Conservation (phyloP, 2,113 vertebrate genomes). For the Lepidiolamprologus cunningtoni region DNA sequence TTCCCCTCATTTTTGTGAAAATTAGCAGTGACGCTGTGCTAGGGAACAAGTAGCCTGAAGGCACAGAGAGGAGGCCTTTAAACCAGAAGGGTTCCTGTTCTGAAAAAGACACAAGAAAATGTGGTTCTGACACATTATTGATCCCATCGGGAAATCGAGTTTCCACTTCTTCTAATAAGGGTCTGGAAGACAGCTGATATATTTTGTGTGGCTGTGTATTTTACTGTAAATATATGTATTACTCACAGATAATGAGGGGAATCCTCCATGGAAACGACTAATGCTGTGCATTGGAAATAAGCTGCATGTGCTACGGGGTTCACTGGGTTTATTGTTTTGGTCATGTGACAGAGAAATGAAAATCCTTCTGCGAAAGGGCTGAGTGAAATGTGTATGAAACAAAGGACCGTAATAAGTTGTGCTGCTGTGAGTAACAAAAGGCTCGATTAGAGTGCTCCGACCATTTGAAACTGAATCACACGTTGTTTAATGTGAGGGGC, state of each 20-base stretch:
- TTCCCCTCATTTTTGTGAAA: conserved; percentile 10
- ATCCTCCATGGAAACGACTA: background rate
- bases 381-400: background rate
- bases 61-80: conserved; percentile 2
- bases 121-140: background rate
- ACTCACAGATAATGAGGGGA: conserved; percentile 7
- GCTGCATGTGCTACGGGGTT: background rate
- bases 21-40: background rate
- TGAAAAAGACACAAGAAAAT: background rate
- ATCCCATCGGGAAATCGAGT: background rate
- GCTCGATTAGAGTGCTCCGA: background rate
- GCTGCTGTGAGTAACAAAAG: background rate
- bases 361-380: background rate
- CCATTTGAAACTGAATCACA: background rate
- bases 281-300: background rate
- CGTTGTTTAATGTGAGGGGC: background rate
- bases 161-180: background rate
- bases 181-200: background rate
- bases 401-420: background rate
- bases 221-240: background rate
- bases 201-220: background rate
- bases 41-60: background rate
- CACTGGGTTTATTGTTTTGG: background rate
- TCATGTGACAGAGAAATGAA: background rate
- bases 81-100: conserved; percentile 27